Percentiles rank a stretch among this genome's conserved stretches.
phyloP scores from a whole-genome alignment of 1,140 invertebrate species.

The Phymorhynchus buccinoides region DNA sequence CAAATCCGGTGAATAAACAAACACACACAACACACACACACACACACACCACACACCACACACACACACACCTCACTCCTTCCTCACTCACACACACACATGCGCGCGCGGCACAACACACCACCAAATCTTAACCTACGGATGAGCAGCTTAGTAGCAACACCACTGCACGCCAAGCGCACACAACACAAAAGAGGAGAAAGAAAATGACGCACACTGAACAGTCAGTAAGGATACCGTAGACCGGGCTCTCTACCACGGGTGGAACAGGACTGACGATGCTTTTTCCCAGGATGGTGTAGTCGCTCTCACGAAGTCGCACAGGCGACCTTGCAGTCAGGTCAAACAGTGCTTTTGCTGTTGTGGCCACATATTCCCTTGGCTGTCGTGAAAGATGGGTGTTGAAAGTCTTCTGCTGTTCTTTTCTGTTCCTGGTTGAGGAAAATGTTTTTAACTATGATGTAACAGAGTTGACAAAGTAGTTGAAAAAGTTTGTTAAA shows the following conservation, averaged over 20 bases:
- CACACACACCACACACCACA: no score
- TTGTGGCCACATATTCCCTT: conserved; percentile 86
- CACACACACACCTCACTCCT: no score
- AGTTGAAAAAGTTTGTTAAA: no score
- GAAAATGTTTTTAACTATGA: not conserved
- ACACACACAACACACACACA: no score
- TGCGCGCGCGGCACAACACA: no score
- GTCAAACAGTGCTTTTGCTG: conserved; percentile 93
- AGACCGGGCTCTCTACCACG: conserved; percentile 81
- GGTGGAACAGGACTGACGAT: conserved; percentile 83
- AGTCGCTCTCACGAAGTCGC: conserved; percentile 87
- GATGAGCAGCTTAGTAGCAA: no score
- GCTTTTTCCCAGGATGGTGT: conserved; percentile 77
- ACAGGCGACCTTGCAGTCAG: conserved; percentile 86
- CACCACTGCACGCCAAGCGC: no score
- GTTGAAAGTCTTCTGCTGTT: conserved; percentile 79
- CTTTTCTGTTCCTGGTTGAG: conserved; percentile 44
- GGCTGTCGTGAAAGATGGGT: conserved; percentile 87
- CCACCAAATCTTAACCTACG: no score
- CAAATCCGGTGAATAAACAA: no score
- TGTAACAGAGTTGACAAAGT: no score
- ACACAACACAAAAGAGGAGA: not conserved
- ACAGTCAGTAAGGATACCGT: conserved; percentile 73
- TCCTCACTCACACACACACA: no score
- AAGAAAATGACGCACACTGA: not conserved